Conservation (phyloP, 1,140 invertebrate genomes). For the Trachymyrmex cornetzi region DNA sequence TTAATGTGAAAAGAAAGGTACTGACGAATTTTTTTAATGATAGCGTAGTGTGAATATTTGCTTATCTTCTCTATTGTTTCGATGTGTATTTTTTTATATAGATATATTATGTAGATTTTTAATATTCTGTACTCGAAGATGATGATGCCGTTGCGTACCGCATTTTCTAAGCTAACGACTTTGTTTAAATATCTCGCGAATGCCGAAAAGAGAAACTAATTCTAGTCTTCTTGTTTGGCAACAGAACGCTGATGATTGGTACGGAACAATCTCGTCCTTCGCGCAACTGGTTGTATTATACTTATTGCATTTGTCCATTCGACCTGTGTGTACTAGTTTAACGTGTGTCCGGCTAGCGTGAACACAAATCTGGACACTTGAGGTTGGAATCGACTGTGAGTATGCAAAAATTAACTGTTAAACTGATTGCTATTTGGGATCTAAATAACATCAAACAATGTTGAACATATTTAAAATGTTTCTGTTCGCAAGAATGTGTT, state of each 20-base stretch:
- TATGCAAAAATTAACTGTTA: slow-evolving; percentile 49
- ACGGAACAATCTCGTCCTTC: slow-evolving; percentile 54
- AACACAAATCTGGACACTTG: slow-evolving; percentile 44
- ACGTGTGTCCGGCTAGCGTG: slow-evolving; percentile 23
- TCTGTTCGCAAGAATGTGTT: slow-evolving; percentile 38
- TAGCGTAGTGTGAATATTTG: slow-evolving; percentile 78
- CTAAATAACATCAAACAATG: slow-evolving; percentile 21
- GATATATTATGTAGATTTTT: slow-evolving; percentile 73
- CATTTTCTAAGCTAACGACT: background rate
- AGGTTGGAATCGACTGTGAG: slow-evolving; percentile 55
- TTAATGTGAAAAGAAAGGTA: slow-evolving; percentile 80
- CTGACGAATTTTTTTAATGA: slow-evolving; percentile 76
- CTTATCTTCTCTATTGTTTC: slow-evolving; percentile 74
- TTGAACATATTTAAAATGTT: slow-evolving; percentile 42
- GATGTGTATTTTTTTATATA: slow-evolving; percentile 61
- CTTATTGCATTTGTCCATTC: slow-evolving; percentile 54
- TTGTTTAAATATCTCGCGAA: background rate
- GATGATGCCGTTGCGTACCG: slow-evolving; percentile 50
- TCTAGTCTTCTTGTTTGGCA: slow-evolving; percentile 46
- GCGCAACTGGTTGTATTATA: slow-evolving; percentile 62
- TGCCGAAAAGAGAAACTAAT: slow-evolving; percentile 4
- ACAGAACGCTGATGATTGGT: slow-evolving; percentile 22
- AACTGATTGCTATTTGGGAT: slow-evolving; percentile 29
- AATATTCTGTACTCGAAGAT: slow-evolving; percentile 47
- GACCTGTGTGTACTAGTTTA: slow-evolving; percentile 54